phyloP scores from a whole-genome alignment of 2,888 invertebrate species.

The Eulithis testata region DNA sequence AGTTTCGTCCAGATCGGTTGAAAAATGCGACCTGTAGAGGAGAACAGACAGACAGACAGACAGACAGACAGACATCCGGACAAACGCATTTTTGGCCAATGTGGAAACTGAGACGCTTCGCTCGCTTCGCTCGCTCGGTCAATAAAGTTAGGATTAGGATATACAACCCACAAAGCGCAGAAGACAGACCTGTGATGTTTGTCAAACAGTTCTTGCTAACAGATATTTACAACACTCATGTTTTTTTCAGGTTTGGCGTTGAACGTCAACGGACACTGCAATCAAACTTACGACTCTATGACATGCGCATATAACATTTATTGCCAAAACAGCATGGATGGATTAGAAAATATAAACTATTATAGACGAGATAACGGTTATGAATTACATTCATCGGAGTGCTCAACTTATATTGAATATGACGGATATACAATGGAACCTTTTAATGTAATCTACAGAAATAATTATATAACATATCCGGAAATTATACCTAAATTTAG shows the following conservation, averaged over 20 bases:
- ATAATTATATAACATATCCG: too few species aligned
- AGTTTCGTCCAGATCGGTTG: too few species aligned
- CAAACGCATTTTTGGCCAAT: too few species aligned
- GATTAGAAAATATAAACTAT: background rate
- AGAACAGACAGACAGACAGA: too few species aligned
- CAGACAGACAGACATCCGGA: too few species aligned
- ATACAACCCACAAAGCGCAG: too few species aligned
- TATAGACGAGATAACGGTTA: background rate
- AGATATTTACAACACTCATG: background rate
- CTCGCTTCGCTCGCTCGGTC: too few species aligned
- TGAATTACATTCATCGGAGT: background rate
- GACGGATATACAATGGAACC: background rate
- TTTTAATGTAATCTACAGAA: background rate
- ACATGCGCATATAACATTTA: constrained; percentile 6
- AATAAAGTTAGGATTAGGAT: too few species aligned
- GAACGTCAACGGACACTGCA: constrained; percentile 2
- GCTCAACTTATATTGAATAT: background rate
- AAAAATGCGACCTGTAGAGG: too few species aligned
- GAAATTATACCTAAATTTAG: background rate
- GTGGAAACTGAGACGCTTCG: too few species aligned
- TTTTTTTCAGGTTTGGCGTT: constrained; percentile 13
- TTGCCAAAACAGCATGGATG: background rate
- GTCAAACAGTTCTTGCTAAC: too few species aligned
- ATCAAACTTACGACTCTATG: background rate
- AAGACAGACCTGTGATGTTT: too few species aligned